These are phyloP conservation scores for Eucidaris tribuloides DNA, from an alignment of 35 echinoderm and acorn worm species.

Conservation along the genomic window DNA sequence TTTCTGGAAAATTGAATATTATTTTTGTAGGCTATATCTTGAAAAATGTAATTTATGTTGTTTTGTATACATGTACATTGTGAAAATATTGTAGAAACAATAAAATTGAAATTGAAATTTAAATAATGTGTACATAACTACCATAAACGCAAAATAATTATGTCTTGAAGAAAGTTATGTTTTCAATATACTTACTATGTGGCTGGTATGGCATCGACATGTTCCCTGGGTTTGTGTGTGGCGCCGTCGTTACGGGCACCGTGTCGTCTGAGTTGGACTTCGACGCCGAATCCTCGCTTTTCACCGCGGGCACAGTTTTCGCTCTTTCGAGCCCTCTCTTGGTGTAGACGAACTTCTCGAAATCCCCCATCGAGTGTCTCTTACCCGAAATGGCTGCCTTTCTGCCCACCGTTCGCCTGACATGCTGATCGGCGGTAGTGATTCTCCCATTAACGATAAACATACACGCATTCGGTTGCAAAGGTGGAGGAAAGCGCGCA, in stretches of 20 bases:
- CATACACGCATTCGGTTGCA: not conserved
- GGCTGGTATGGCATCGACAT: not conserved
- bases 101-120: too few relatives aligned
- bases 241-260: not conserved
- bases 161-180: too few relatives aligned
- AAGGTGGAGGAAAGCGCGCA: not conserved
- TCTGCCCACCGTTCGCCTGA: not conserved
- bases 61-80: too few relatives aligned
- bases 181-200: slow-evolving; percentile 4
- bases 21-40: too few relatives aligned
- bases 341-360: not conserved
- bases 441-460: slow-evolving; percentile 18
- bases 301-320: not conserved
- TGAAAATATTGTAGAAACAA: too few relatives aligned
- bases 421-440: not conserved
- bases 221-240: not conserved
- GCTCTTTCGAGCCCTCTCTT: not conserved
- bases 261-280: not conserved
- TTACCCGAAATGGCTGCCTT: not conserved
- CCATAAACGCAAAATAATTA: too few relatives aligned
- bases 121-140: too few relatives aligned
- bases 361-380: not conserved
- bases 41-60: too few relatives aligned
- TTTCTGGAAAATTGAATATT: too few relatives aligned
- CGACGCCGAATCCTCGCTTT: not conserved